A percentile compares a stretch with the other conserved stretches of the same genome.
phyloP scores from a whole-genome alignment of 2,797 vertebrate species.

The Oryzias dopingdopingensis region DNA sequence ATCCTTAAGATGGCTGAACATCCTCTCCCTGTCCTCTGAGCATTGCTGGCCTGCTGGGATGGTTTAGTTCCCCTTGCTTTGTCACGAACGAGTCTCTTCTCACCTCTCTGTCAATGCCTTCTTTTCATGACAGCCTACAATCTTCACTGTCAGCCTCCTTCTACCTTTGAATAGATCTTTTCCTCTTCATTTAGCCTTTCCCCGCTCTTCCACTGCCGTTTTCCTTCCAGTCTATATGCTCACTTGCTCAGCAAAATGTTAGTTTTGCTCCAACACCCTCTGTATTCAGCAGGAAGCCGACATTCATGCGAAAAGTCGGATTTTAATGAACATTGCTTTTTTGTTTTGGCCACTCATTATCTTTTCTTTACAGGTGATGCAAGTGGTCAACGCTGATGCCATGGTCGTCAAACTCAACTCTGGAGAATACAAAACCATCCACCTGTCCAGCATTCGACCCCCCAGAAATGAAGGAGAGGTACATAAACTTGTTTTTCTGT shows the following conservation, averaged over 20 bases:
- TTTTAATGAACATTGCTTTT: no score
- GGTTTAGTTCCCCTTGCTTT: slow-evolving; percentile 48
- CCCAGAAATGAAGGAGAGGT: slow-evolving; percentile 92
- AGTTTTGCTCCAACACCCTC: slow-evolving; percentile 1
- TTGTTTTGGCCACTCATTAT: slow-evolving; percentile 8
- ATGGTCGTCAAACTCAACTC: slow-evolving; percentile 94
- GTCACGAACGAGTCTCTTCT: slow-evolving; percentile 54
- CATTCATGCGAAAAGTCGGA: no score
- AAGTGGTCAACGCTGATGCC: slow-evolving; percentile 93
- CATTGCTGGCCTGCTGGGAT: slow-evolving; percentile 48
- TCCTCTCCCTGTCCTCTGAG: slow-evolving; percentile 66
- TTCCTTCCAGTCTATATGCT: slow-evolving; percentile 28
- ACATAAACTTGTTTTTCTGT: slow-evolving; percentile 24
- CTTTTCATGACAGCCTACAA: slow-evolving; percentile 38
- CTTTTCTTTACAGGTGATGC: slow-evolving; percentile 85
- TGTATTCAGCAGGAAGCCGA: background rate
- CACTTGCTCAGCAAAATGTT: slow-evolving; percentile 27
- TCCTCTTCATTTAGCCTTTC: slow-evolving; percentile 58
- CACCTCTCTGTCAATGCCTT: slow-evolving; percentile 22
- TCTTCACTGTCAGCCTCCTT: slow-evolving; percentile 53
- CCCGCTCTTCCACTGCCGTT: slow-evolving; percentile 47
- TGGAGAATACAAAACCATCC: slow-evolving; percentile 93
- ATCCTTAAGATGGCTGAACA: slow-evolving; percentile 50
- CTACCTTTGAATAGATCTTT: slow-evolving; percentile 50
- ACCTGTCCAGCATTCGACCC: slow-evolving; percentile 94